Evolutionary conservation across 1,140 invertebrate genomes (phyloP).

Genomic region (Drosophila prosaltans): DNA sequence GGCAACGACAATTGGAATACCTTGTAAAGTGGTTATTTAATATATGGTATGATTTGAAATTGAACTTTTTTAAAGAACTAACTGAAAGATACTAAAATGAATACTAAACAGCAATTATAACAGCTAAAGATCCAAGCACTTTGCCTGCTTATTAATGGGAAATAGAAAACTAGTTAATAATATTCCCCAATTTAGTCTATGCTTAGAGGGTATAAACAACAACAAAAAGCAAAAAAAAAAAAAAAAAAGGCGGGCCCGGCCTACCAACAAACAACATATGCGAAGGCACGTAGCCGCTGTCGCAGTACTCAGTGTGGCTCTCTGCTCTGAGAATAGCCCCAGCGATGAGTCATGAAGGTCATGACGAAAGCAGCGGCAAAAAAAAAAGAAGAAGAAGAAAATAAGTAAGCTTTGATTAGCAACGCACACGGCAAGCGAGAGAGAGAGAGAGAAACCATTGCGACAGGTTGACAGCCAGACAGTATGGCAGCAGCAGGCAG

Average conservation of each 20-base stretch:
- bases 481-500: constrained; percentile 61
- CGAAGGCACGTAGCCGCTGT: constrained; percentile 17
- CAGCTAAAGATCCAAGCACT: too few species aligned
- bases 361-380: constrained; percentile 82
- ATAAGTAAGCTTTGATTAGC: constrained; percentile 73
- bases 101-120: too few species aligned
- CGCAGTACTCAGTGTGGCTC: neutral
- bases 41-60: too few species aligned
- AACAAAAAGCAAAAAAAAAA: too few species aligned
- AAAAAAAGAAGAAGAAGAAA: constrained; percentile 63
- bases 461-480: constrained; percentile 71
- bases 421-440: neutral
- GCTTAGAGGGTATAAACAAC: neutral
- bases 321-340: constrained; percentile 26
- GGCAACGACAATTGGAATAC: neutral
- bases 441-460: neutral
- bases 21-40: neutral
- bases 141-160: too few species aligned
- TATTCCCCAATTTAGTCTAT: neutral
- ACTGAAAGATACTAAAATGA: too few species aligned
- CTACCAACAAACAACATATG: constrained; percentile 27
- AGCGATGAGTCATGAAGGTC: constrained; percentile 83
- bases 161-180: too few species aligned
- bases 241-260: constrained; percentile 52
- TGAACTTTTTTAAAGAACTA: too few species aligned